Percentiles rank a stretch among this genome's conserved stretches.
phyloP scores from a whole-genome alignment of 2,888 invertebrate genomes.

The Chamaedrilus cognettii region DNA sequence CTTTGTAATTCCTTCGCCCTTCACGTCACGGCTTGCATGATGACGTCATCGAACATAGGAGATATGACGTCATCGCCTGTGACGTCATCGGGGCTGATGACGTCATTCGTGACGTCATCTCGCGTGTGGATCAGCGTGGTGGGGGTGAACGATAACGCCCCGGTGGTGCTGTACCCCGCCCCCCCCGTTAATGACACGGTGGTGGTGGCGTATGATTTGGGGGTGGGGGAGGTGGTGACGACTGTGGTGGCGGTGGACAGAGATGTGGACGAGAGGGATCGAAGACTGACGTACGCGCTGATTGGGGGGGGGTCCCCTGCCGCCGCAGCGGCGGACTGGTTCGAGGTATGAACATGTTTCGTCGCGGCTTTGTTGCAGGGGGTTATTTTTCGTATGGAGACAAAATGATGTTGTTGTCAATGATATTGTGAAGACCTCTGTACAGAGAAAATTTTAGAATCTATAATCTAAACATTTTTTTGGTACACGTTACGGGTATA shows the following conservation, averaged over 20 bases:
- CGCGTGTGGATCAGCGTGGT: neutral
- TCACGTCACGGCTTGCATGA: neutral
- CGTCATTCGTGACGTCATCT: constrained; percentile 59
- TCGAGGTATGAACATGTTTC: no score
- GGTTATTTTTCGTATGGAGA: no score
- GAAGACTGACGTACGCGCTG: neutral
- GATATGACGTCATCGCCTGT: neutral
- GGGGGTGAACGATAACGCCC: neutral
- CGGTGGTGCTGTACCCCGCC: constrained; percentile 66
- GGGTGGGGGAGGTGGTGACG: constrained; percentile 31
- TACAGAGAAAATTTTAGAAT: no score
- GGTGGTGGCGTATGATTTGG: constrained; percentile 77
- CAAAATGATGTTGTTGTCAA: no score
- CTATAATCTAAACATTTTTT: no score
- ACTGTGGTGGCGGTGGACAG: neutral
- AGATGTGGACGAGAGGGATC: neutral
- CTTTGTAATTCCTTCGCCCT: neutral
- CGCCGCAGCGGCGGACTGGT: no score
- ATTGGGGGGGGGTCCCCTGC: neutral
- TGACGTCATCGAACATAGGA: no score
- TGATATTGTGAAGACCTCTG: no score
- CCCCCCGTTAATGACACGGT: constrained; percentile 45
- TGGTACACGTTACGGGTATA: no score
- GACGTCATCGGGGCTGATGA: neutral
- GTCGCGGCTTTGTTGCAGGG: no score